Evolutionary conservation across 2,888 invertebrate species (phyloP).

Genomic region (Autographa gamma): DNA sequence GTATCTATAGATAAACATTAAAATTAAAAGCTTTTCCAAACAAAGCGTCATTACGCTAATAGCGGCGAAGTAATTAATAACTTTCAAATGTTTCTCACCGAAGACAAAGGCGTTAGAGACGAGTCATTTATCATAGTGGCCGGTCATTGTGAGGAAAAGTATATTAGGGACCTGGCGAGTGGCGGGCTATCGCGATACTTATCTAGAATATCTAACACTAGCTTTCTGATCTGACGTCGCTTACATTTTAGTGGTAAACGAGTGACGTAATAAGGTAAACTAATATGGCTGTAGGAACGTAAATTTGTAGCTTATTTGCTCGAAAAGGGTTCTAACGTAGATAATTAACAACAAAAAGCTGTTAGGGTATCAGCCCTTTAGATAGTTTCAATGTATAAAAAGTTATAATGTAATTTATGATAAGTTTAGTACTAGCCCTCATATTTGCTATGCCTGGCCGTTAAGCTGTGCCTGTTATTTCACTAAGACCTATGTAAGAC

Average conservation of each 20-base stretch:
- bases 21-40: constrained; percentile 14
- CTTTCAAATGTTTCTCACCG: constrained; percentile 14
- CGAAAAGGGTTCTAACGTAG: too few species aligned
- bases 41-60: constrained; percentile 30
- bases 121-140: constrained; percentile 25
- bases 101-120: constrained; percentile 18
- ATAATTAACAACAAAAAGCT: too few species aligned
- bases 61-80: constrained; percentile 30
- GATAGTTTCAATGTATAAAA: too few species aligned
- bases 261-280: too few species aligned
- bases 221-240: not conserved
- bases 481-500: too few species aligned
- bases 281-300: too few species aligned
- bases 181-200: not conserved
- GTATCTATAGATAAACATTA: constrained; percentile 3
- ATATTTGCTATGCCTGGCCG: too few species aligned
- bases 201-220: not conserved
- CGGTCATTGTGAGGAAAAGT: constrained; percentile 26
- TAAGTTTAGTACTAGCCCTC: too few species aligned
- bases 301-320: too few species aligned
- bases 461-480: too few species aligned
- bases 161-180: not conserved
- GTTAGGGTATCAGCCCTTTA: too few species aligned
- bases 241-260: not conserved
- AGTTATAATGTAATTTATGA: too few species aligned